Percentiles rank a stretch among this genome's conserved stretches.
Conservation (phyloP, 2,888 invertebrate species). For the Cantharis flavilabris region DNA sequence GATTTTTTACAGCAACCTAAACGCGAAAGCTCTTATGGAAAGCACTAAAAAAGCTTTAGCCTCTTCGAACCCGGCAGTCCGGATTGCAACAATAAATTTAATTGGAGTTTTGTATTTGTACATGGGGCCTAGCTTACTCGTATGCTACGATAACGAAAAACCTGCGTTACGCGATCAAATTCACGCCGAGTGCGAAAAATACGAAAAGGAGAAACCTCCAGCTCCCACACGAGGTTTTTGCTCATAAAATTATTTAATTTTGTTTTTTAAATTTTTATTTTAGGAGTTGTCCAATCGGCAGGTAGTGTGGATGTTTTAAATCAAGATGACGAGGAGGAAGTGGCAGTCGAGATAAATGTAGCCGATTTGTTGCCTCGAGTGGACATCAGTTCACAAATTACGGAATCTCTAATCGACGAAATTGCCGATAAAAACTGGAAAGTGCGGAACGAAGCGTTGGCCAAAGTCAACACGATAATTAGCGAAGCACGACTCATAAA, state of each 20-base stretch:
- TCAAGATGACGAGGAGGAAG: slow-evolving; percentile 47
- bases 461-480: slow-evolving; percentile 73
- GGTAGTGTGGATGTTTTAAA: slow-evolving; percentile 35
- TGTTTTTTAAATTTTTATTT: slow-evolving; percentile 6
- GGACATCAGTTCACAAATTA: slow-evolving; percentile 83
- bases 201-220: slow-evolving; percentile 75
- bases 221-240: slow-evolving; percentile 68
- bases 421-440: slow-evolving; percentile 94
- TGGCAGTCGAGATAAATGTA: slow-evolving; percentile 58
- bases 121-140: slow-evolving; percentile 75
- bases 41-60: slow-evolving; percentile 82
- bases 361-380: slow-evolving; percentile 77
- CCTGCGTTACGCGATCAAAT: slow-evolving; percentile 82
- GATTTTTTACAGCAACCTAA: slow-evolving; percentile 57
- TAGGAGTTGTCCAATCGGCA: slow-evolving; percentile 34
- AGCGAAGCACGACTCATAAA: slow-evolving; percentile 81
- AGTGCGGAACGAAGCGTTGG: slow-evolving; percentile 76
- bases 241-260: not conserved
- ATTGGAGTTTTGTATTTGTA: slow-evolving; percentile 80
- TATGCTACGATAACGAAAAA: slow-evolving; percentile 87
- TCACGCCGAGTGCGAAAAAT: slow-evolving; percentile 83
- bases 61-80: slow-evolving; percentile 83
- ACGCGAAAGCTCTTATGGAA: slow-evolving; percentile 74
- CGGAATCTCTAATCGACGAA: slow-evolving; percentile 78
- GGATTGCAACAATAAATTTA: slow-evolving; percentile 75